phyloP scores from a whole-genome alignment of 1,140 invertebrate species.

The Heliothis virescens region DNA sequence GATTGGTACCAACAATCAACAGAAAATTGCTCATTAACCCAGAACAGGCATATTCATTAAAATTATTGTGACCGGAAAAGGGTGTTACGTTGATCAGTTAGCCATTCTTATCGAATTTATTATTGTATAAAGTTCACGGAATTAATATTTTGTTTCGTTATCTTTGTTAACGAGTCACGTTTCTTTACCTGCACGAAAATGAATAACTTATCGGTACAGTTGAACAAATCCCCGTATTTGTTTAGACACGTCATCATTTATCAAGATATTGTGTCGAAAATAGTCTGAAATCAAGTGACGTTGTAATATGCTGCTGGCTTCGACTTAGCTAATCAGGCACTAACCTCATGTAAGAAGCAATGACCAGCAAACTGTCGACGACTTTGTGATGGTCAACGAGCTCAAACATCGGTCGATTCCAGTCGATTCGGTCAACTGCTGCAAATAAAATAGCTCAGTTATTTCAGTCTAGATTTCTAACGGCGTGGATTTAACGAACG shows the following conservation, averaged over 20 bases:
- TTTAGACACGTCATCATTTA: neutral
- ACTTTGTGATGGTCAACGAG: neutral
- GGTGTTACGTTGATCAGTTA: neutral
- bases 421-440: neutral
- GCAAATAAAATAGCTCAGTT: neutral
- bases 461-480: neutral
- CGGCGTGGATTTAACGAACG: neutral
- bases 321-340: slow-evolving; percentile 1
- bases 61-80: too few relatives aligned
- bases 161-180: slow-evolving; percentile 6
- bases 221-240: slow-evolving; percentile 1
- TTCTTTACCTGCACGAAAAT: neutral
- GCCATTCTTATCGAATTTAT: neutral
- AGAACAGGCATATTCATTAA: too few relatives aligned
- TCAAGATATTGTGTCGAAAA: neutral
- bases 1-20: too few relatives aligned
- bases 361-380: neutral
- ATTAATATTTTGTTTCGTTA: neutral
- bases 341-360: neutral
- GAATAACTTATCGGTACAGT: slow-evolving; percentile 4
- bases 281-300: slow-evolving; percentile 6
- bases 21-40: too few relatives aligned
- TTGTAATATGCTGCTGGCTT: neutral
- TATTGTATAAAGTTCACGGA: neutral
- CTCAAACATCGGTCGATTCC: neutral